Base-by-base conservation (phyloP, 2,113 vertebrate genomes). In the Sinocyclocheilus anophthalmus region DNA sequence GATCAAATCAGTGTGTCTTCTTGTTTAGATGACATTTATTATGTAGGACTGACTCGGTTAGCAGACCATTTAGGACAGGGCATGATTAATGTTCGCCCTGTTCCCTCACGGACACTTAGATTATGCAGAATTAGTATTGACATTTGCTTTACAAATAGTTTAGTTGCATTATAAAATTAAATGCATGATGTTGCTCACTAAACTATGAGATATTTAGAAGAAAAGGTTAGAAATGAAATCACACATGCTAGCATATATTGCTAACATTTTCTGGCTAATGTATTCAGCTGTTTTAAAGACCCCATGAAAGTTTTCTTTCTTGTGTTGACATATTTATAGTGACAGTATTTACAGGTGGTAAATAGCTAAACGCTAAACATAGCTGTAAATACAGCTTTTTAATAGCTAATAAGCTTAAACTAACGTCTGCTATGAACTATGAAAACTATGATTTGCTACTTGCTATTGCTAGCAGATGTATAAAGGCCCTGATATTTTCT, bases 101-200 rank as follows among this genome's bases (percentile, higher is more conserved):
- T 13, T 33, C 22, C 80, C 53, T 63, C 33, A 24, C 20, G 8
- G 48, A 73, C 53, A 70, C 5, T 55, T 48, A 70, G 45, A 72
- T 83, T 65, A 45, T 45, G 1, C 37, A 37, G 61, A 88, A 87
- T 85, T 79, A 83, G 30, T 72, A 85, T 72, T 65, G 85, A 85
- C 82, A 48, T 79, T 77, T 85, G 55, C 77, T 85, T 83, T 48
- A 59, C 81, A 26, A 79, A 26, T 50, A 33, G 18, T 73, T 26
- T 75, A 30, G 73, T 55, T 84, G 53, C 24, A 80, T 84, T 75
- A 85, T 5, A 33, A 81, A 67, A 81, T 87, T 69, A 85, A 85
- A 85, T 57, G 48, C 59, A 65, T 45, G 42, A 42, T 42, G 42
- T 42, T 61, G 80, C 78, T 70, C 14, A 5, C 8, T 30, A n/a